Evolutionary conservation across 2,797 vertebrate genomes (phyloP).

Genomic region (Paedocypris micromegethes): DNA sequence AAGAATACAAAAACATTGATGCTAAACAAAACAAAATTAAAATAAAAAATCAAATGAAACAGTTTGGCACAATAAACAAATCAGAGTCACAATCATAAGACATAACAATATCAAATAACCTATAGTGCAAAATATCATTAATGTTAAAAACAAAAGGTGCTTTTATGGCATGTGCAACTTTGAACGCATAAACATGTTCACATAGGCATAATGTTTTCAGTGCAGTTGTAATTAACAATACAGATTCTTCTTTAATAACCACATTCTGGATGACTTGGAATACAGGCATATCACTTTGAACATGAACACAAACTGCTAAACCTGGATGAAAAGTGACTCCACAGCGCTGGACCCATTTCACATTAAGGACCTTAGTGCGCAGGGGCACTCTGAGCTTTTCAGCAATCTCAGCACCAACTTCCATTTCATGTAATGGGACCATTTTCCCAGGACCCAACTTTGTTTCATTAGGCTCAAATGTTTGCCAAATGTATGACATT

Average conservation of each 20-base stretch:
- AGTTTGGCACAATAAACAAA: conserved; percentile 14
- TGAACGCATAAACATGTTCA: too few relatives aligned
- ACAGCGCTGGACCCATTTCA: conserved; percentile 15
- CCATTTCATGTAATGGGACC: background rate
- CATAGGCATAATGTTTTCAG: too few relatives aligned
- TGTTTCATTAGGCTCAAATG: conserved; percentile 5
- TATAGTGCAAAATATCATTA: too few relatives aligned
- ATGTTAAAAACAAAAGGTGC: too few relatives aligned
- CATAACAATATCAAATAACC: too few relatives aligned
- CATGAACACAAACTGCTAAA: conserved; percentile 10
- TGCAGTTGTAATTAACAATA: too few relatives aligned
- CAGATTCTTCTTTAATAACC: too few relatives aligned
- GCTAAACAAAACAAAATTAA: too few relatives aligned
- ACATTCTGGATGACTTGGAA: background rate
- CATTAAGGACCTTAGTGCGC: conserved; percentile 3
- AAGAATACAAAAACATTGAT: too few relatives aligned
- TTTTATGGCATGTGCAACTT: too few relatives aligned
- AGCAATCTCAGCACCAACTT: conserved; percentile 5
- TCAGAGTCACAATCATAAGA: too few relatives aligned
- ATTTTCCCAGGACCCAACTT: conserved; percentile 4
- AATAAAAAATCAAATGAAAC: too few relatives aligned
- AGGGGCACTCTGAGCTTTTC: conserved; percentile 4
- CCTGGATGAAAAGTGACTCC: background rate
- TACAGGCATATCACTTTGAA: background rate
- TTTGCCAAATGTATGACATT: conserved; percentile 12